Percentiles rank a stretch among this genome's conserved stretches.
Conservation (phyloP, 2,888 invertebrate species). For the Heliconius ismenius region DNA sequence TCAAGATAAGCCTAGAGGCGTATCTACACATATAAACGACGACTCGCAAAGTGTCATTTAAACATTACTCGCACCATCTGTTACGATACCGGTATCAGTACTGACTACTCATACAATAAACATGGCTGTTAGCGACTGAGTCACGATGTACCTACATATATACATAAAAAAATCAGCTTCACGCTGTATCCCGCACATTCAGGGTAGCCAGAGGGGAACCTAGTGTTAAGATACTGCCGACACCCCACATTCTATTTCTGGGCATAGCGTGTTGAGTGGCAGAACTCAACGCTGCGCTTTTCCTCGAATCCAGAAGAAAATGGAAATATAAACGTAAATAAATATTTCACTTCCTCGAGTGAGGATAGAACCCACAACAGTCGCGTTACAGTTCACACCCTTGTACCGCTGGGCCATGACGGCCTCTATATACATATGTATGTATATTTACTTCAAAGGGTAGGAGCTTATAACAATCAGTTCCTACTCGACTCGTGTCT, state of each 20-base stretch:
- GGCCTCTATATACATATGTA: not conserved
- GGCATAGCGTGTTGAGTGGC: no score
- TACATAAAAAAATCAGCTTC: not conserved
- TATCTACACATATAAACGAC: not conserved
- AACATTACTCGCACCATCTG: constrained; percentile 43
- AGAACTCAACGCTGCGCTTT: no score
- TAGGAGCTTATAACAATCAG: constrained; percentile 40
- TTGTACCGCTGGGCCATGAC: constrained; percentile 44
- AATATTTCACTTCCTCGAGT: no score
- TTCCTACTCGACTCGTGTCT: constrained; percentile 44
- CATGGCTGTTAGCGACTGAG: constrained; percentile 46
- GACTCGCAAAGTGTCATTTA: constrained; percentile 21
- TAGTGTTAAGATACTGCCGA: no score
- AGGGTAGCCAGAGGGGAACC: not conserved
- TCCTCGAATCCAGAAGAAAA: no score
- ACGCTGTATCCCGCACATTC: no score
- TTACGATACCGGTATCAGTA: constrained; percentile 40
- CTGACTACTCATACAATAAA: constrained; percentile 39
- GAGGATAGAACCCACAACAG: no score
- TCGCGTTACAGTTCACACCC: no score
- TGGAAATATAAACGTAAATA: no score
- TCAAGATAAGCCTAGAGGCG: constrained; percentile 9
- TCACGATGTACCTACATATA: constrained; percentile 42
- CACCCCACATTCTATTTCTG: no score
- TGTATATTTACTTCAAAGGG: constrained; percentile 40